Base-by-base conservation (phyloP, 2,888 invertebrate species). In the Chironomus riparius region DNA sequence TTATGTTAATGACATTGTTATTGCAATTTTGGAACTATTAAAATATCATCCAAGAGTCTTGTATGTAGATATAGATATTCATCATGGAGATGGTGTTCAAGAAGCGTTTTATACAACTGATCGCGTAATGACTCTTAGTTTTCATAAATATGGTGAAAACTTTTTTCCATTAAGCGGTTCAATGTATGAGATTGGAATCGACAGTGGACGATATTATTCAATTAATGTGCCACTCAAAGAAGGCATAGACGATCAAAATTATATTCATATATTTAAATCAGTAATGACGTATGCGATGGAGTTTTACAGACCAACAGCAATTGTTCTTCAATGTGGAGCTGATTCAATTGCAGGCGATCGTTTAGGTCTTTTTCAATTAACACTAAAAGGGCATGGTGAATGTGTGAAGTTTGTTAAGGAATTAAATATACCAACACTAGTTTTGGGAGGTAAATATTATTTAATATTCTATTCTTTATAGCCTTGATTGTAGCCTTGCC, bases 101-200 rank as follows among this genome's bases (percentile, higher is more conserved):
- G 98, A 98, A 85, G 98, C 98, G 0, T 98, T 98, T 85, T 98
- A 98, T 83, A 86, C 97, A 4, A 98, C 97, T 0, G 98, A 98
- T 82, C 85, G 98, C 77, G 98, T 99, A 0, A 99, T 99, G 98
- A 99, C 99, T 0, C 97, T 98, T 1, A 98, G 97, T 69, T 98
- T 99, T 83, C 99, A 99, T 82, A 98, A 98, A 85, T 98, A 97
- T 82, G 98, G 98, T 2, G 96, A 96, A 81, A 95, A 93, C 81
- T 98, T 98, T 83, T 99, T 98, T 82, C 98, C 98, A 0, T 98
- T 98, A 0, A 99, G 98, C 0, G 98, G 98, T 0, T 97, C 98
- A 83, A 98, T 98, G 97, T 97, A 96, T 83, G 98, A 99, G 85
- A 90, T 97, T 72, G 99, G 99, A 0, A 93, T 95, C 0, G 98